phyloP scores from a whole-genome alignment of 37 sponge, comb jelly and placozoan species.

The Lycopodina hypogea region DNA sequence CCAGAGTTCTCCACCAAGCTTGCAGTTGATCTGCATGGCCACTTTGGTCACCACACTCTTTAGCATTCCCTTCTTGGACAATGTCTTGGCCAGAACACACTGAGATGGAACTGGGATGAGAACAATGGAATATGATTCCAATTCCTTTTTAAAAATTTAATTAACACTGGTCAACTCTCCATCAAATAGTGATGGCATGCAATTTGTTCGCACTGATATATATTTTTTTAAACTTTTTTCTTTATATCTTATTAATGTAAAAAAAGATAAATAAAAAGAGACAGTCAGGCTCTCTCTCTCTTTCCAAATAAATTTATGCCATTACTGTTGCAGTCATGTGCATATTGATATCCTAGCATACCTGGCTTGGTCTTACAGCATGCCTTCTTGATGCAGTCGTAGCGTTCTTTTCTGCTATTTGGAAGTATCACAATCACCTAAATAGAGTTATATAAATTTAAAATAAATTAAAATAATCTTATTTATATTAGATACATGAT shows the following conservation, averaged over 20 bases:
- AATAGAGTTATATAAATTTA: no score
- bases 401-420: constrained; percentile 85
- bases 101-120: constrained; percentile 81
- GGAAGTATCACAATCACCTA: constrained; percentile 84
- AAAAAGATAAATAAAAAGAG: no score
- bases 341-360: no score
- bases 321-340: no score
- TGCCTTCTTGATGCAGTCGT: constrained; percentile 93
- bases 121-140: constrained; percentile 1
- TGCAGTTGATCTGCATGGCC: constrained; percentile 92
- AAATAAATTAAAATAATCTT: no score
- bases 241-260: no score
- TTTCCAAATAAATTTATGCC: no score
- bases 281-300: no score
- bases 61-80: constrained; percentile 68
- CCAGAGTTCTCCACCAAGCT: constrained; percentile 94
- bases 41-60: constrained; percentile 95
- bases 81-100: constrained; percentile 69
- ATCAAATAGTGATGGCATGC: not conserved
- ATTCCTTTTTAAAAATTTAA: no score
- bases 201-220: no score
- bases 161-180: not conserved
- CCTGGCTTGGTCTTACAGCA: constrained; percentile 83
- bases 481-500: no score
- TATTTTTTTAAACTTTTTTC: no score